phyloP scores from a whole-genome alignment of 2,113 vertebrate species.

The Turdus rufiventris region DNA sequence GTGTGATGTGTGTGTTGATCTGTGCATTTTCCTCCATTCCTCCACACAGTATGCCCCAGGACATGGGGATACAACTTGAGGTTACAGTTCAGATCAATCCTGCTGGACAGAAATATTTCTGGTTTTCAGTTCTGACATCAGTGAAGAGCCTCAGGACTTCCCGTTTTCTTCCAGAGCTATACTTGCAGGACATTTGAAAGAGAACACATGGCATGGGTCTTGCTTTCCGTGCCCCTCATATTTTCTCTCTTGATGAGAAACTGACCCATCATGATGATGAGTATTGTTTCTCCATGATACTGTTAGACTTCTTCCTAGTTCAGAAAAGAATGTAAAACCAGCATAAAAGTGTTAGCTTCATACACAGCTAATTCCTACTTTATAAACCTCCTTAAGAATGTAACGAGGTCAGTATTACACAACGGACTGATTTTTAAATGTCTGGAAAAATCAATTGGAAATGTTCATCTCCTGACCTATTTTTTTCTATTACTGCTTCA shows the following conservation, averaged over 20 bases:
- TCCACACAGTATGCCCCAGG: background rate
- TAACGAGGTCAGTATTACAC: slow-evolving; percentile 23
- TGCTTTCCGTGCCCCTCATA: background rate
- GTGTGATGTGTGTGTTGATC: background rate
- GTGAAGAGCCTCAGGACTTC: background rate
- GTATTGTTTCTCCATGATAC: background rate
- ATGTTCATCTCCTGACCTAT: background rate
- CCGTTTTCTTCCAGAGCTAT: background rate
- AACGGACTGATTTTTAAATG: slow-evolving; percentile 1
- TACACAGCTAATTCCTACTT: background rate
- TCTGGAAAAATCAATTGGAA: slow-evolving; percentile 29
- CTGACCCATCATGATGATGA: background rate
- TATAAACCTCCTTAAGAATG: background rate
- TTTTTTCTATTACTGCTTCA: slow-evolving; percentile 5
- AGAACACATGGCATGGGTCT: background rate
- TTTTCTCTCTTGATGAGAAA: background rate
- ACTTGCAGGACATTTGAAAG: background rate
- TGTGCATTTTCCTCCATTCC: background rate
- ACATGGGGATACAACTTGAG: background rate
- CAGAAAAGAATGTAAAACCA: background rate
- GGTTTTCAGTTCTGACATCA: background rate
- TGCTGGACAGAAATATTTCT: background rate
- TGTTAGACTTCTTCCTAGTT: background rate
- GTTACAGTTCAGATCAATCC: background rate
- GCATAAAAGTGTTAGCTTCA: background rate